Evolutionary conservation across 2,888 invertebrate species (phyloP).

Genomic region (Chrysolina americana): DNA sequence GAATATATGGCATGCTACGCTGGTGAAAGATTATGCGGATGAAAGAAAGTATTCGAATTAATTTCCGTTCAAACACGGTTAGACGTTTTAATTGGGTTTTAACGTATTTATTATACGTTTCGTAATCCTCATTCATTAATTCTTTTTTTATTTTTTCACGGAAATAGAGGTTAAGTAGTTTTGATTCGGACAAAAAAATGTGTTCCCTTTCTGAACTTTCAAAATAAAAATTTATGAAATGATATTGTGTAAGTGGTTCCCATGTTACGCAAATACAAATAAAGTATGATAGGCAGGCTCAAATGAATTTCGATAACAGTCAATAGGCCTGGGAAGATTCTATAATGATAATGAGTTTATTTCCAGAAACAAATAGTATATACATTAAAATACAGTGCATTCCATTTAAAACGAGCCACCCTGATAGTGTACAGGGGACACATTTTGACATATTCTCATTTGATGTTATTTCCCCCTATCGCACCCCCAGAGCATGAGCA

Average conservation of each 20-base stretch:
- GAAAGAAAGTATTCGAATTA: constrained; percentile 20
- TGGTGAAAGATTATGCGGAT: constrained; percentile 5
- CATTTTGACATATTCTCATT: too few relatives aligned
- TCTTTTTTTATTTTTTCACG: not conserved
- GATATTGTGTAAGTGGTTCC: not conserved
- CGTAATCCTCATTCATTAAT: constrained; percentile 4
- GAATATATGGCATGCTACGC: not conserved
- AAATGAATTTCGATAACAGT: not conserved
- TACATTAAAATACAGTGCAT: too few relatives aligned
- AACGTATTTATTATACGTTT: not conserved
- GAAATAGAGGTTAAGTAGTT: constrained; percentile 1
- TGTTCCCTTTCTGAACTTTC: not conserved
- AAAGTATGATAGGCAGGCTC: not conserved
- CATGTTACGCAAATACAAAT: not conserved
- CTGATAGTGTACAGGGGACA: too few relatives aligned
- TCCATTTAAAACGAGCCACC: too few relatives aligned
- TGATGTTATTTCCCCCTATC: too few relatives aligned
- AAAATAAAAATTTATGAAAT: not conserved
- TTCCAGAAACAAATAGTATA: too few relatives aligned
- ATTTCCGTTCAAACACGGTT: constrained; percentile 2
- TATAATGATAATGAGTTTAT: too few relatives aligned
- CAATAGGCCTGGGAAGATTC: not conserved
- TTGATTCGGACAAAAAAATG: constrained; percentile 4
- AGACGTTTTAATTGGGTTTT: not conserved
- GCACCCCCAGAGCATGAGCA: too few relatives aligned